Conservation (phyloP, 1,140 invertebrate genomes). For the Lithobius niger region DNA sequence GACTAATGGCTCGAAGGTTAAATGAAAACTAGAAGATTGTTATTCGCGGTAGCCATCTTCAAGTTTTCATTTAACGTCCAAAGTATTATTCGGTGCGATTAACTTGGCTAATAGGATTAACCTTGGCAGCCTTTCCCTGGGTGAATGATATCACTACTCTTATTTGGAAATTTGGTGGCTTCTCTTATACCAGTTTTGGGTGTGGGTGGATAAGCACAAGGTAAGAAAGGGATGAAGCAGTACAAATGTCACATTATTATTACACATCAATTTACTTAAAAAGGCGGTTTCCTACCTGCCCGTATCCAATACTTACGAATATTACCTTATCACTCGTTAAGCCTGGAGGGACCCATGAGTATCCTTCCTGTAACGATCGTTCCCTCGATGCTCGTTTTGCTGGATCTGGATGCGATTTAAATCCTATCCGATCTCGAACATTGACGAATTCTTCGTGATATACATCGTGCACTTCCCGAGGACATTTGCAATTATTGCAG, state of each 20-base stretch:
- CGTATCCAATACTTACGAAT: constrained; percentile 3
- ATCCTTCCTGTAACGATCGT: constrained; percentile 38
- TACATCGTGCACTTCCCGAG: constrained; percentile 66
- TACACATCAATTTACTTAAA: not conserved
- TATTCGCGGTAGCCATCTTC: too few relatives aligned
- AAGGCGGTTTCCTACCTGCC: not conserved
- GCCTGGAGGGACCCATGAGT: constrained; percentile 70
- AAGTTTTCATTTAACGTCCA: too few relatives aligned
- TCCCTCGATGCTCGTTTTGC: constrained; percentile 14
- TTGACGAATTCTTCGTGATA: constrained; percentile 77
- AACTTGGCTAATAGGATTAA: too few relatives aligned
- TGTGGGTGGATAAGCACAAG: too few relatives aligned
- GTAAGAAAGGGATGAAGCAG: not conserved
- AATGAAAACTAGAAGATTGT: too few relatives aligned
- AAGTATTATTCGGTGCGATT: too few relatives aligned
- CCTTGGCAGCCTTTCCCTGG: too few relatives aligned
- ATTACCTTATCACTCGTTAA: constrained; percentile 45
- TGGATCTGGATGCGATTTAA: constrained; percentile 41
- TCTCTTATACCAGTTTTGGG: too few relatives aligned
- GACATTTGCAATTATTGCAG: constrained; percentile 76
- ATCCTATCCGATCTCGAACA: constrained; percentile 61
- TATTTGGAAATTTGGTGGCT: too few relatives aligned
- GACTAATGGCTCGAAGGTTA: too few relatives aligned
- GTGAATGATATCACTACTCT: too few relatives aligned
- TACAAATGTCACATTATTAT: not conserved